Base-by-base conservation (phyloP, 2,888 invertebrate species). In the Elysia crispata region DNA sequence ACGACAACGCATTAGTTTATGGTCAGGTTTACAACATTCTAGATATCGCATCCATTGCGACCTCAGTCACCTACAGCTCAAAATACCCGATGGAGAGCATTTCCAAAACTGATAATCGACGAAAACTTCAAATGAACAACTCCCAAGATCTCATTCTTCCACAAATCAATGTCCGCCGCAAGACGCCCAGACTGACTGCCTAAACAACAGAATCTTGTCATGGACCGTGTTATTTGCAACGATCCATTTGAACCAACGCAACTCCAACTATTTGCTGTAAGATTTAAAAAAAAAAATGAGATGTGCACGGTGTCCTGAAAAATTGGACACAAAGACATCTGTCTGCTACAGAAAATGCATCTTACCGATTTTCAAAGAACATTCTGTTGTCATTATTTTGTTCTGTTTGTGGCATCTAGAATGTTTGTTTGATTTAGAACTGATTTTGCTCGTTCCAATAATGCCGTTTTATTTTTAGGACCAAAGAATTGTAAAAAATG, bases 41-140 rank as follows among this genome's bases (percentile, higher is more conserved):
- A 33, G 83, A 83, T 60, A 64, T 81, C 76, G 89, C 23, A 81
- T 87, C 76, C 69, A 81, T 82, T 41, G 83, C 81, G 15, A 67
- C 80, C 11, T 72, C 60, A 49, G 69, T 82, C 6, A 54, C 82
- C 18, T 83, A 81, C 80, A 50, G 64, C 3, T 30, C 69, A 23
- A 83, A 80, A 49, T 81, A 31, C 70, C 72, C 77, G 13, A 23
- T 25, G 23, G 66, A 76, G 5, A 13, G 23, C 28, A 25, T 67
- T 31, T 49, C 66, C 31, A 64, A 76, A 30, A 50, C 30, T 1
- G 67, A 76, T 1, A 49, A 13, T 11, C n/a, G 76, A 5, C 64
- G 20, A 6, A 30, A 33, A 5, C 66, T 76, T 57, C 76, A 54
- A 25, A 30, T 66, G 33, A 25, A 49, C 15, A 41, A 66, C 30